Evolutionary conservation across 2,888 invertebrate genomes (phyloP).

Genomic region (Papilio demoleus): DNA sequence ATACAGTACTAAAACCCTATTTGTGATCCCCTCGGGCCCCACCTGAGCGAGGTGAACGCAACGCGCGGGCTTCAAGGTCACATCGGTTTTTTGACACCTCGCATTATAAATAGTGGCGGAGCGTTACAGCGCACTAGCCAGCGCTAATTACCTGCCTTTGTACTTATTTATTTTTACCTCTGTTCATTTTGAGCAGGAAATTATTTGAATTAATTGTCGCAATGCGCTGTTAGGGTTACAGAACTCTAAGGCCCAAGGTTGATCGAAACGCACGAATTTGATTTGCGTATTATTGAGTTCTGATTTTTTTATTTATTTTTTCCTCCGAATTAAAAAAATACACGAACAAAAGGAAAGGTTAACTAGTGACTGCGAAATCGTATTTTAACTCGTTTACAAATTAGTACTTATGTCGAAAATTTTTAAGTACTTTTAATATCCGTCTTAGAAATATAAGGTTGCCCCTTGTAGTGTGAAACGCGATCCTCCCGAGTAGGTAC

Average conservation of each 20-base stretch:
- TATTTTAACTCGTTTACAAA: not conserved
- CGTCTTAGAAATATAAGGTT: conserved; percentile 7
- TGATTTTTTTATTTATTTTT: not conserved
- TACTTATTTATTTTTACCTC: conserved; percentile 41
- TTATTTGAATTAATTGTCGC: conserved; percentile 68
- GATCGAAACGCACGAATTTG: conserved; percentile 39
- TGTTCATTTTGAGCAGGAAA: conserved; percentile 69
- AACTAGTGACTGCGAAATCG: not conserved
- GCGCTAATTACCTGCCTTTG: conserved; percentile 70
- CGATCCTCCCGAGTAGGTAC: conserved; percentile 62
- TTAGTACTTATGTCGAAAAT: not conserved
- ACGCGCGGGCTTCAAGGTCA: conserved; percentile 81
- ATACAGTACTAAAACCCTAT: conserved; percentile 49
- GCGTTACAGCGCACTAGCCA: conserved; percentile 54
- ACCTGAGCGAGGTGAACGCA: conserved; percentile 81
- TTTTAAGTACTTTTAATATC: not conserved
- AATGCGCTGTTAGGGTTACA: conserved; percentile 65
- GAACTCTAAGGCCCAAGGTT: conserved; percentile 60
- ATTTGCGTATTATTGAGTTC: conserved; percentile 36
- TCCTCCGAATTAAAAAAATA: not conserved
- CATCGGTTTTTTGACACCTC: conserved; percentile 81
- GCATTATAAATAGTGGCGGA: conserved; percentile 72
- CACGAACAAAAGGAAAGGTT: not conserved
- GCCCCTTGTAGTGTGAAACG: conserved; percentile 61
- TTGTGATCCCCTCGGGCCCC: conserved; percentile 70